Evolutionary conservation across 2,888 invertebrate genomes (phyloP).

Genomic region (Entomobrya multifasciata): DNA sequence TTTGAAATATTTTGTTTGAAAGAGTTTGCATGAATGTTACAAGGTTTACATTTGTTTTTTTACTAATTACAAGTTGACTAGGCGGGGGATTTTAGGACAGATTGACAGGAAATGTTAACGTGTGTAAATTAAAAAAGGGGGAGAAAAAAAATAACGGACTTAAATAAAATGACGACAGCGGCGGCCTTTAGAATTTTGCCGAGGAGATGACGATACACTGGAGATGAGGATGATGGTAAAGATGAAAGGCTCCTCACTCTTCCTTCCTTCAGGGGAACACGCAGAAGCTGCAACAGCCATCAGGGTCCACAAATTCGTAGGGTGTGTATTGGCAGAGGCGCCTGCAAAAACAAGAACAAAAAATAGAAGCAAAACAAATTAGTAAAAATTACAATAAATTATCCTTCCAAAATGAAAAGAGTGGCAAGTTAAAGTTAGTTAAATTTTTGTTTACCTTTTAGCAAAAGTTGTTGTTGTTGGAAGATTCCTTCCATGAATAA

Average conservation of each 20-base stretch:
- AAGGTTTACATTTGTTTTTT: not conserved
- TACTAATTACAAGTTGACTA: not conserved
- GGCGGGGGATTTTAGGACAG: no score
- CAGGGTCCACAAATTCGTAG: slow-evolving; percentile 78
- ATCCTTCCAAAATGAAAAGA: no score
- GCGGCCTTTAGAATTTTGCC: slow-evolving; percentile 50
- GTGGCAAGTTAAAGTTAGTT: not conserved
- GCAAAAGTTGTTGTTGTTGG: slow-evolving; percentile 78
- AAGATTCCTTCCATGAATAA: slow-evolving; percentile 77
- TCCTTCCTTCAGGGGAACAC: not conserved
- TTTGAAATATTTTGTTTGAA: no score
- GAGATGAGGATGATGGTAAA: slow-evolving; percentile 31
- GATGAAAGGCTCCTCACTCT: not conserved
- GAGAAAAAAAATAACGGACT: not conserved
- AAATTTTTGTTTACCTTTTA: slow-evolving; percentile 65
- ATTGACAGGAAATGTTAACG: not conserved
- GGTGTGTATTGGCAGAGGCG: slow-evolving; percentile 78
- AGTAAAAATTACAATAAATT: not conserved
- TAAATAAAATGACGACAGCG: slow-evolving; percentile 7
- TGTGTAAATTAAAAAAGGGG: slow-evolving; percentile 41
- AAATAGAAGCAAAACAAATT: not conserved
- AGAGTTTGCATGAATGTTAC: no score
- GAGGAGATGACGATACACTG: not conserved
- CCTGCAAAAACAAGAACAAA: slow-evolving; percentile 45
- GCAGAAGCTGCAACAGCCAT: slow-evolving; percentile 77